phyloP scores from a whole-genome alignment of 2,797 vertebrate genomes.

The Champsocephalus esox region DNA sequence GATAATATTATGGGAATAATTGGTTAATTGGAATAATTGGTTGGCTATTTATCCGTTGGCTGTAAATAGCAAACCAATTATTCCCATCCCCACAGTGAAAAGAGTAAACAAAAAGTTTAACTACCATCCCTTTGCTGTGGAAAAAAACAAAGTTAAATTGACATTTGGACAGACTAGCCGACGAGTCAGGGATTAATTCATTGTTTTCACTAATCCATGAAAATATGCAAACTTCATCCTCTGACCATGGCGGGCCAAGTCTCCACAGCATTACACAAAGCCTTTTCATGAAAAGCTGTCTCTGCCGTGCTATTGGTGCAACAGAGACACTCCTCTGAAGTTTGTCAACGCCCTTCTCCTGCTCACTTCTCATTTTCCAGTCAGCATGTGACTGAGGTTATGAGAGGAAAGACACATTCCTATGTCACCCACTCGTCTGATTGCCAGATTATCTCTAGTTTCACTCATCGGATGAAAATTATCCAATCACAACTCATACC shows the following conservation, averaged over 20 bases:
- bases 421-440: neutral
- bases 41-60: too few species aligned
- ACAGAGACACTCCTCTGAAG: constrained; percentile 48
- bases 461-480: constrained; percentile 31
- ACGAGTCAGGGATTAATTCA: constrained; percentile 44
- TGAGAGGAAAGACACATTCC: constrained; percentile 22
- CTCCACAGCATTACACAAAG: constrained; percentile 60
- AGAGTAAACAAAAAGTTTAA: constrained; percentile 12
- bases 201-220: constrained; percentile 63
- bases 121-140: neutral
- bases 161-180: constrained; percentile 23
- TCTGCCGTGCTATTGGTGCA: constrained; percentile 64
- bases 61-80: neutral
- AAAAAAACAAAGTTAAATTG: constrained; percentile 19
- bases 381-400: constrained; percentile 63
- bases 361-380: constrained; percentile 35
- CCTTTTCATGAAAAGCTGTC: constrained; percentile 15
- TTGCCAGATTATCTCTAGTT: constrained; percentile 24
- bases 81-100: constrained; percentile 5
- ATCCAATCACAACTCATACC: constrained; percentile 47
- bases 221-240: constrained; percentile 57
- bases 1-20: too few species aligned
- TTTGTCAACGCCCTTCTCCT: constrained; percentile 15
- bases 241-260: constrained; percentile 42
- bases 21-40: too few species aligned